Percentiles rank a stretch among this genome's conserved stretches.
Evolutionary conservation across 92 coral and sea anemone species (phyloP).

Genomic region (Siderastrea radians): DNA sequence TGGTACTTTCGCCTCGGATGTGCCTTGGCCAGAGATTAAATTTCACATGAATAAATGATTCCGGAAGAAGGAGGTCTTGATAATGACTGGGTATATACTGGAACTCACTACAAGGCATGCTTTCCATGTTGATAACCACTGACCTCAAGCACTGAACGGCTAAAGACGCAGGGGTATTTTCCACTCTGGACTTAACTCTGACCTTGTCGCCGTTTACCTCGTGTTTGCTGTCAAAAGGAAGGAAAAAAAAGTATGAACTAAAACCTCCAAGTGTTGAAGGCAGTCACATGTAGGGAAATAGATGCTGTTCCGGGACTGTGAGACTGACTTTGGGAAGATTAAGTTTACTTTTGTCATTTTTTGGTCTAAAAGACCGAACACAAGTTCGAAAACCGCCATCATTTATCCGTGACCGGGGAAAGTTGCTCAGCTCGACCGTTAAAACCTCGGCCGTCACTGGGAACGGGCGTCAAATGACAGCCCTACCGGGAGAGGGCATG

Average conservation of each 20-base stretch:
- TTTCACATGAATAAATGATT: constrained; percentile 28
- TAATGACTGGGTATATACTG: constrained; percentile 49
- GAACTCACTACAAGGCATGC: constrained; percentile 14
- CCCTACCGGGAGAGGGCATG: no score
- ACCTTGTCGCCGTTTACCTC: constrained; percentile 1
- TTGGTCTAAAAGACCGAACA: no score
- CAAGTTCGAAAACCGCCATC: no score
- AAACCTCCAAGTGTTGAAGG: background rate
- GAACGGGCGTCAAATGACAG: no score
- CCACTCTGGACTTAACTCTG: background rate
- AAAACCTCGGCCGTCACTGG: no score
- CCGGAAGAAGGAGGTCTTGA: constrained; percentile 27
- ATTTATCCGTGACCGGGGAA: no score
- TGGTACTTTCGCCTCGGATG: constrained; percentile 10
- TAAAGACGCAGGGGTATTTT: constrained; percentile 50
- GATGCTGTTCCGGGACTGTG: no score
- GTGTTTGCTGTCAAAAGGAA: constrained; percentile 4
- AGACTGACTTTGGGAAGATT: no score
- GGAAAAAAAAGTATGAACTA: background rate
- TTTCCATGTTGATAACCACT: constrained; percentile 39
- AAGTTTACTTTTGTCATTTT: no score
- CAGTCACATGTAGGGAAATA: background rate
- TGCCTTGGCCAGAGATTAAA: constrained; percentile 63
- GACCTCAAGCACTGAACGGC: constrained; percentile 64
- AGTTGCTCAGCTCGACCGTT: no score